Conservation (phyloP, 2,888 invertebrate species). For the Rosalia funebris region DNA sequence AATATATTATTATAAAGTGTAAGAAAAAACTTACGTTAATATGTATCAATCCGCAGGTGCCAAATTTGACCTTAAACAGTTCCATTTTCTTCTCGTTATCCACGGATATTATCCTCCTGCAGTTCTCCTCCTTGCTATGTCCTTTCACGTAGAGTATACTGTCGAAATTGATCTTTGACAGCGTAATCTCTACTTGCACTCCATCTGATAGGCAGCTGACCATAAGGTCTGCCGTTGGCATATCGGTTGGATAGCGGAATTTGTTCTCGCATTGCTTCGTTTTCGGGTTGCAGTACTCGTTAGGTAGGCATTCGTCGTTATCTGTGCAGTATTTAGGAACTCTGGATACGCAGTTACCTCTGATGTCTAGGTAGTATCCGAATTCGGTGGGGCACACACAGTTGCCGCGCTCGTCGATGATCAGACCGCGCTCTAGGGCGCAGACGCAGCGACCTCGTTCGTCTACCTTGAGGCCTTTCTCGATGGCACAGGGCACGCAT, state of each 20-base stretch:
- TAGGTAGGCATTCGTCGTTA: constrained; percentile 81
- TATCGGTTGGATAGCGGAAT: constrained; percentile 76
- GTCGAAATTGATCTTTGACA: constrained; percentile 81
- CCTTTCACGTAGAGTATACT: constrained; percentile 94
- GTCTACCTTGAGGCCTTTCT: constrained; percentile 80
- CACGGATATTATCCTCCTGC: constrained; percentile 80
- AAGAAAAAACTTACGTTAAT: constrained; percentile 81
- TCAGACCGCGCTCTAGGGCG: constrained; percentile 80
- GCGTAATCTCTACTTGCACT: constrained; percentile 84
- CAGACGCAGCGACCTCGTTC: constrained; percentile 84
- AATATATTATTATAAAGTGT: too few relatives aligned
- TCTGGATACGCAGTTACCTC: constrained; percentile 70
- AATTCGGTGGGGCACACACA: constrained; percentile 80
- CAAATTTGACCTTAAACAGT: constrained; percentile 81
- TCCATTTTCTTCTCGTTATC: constrained; percentile 71
- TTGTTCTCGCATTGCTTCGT: constrained; percentile 82
- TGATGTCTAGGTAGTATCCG: constrained; percentile 72
- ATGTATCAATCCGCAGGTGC: constrained; percentile 90
- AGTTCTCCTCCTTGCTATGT: constrained; percentile 92
- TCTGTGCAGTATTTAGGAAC: constrained; percentile 71
- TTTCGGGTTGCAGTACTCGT: constrained; percentile 76
- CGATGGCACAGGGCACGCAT: constrained; percentile 77
- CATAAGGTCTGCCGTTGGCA: constrained; percentile 85
- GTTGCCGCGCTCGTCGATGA: constrained; percentile 78
- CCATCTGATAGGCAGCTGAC: constrained; percentile 93